Conservation (phyloP, 2,113 vertebrate species). For the Trematomus loennbergii region DNA sequence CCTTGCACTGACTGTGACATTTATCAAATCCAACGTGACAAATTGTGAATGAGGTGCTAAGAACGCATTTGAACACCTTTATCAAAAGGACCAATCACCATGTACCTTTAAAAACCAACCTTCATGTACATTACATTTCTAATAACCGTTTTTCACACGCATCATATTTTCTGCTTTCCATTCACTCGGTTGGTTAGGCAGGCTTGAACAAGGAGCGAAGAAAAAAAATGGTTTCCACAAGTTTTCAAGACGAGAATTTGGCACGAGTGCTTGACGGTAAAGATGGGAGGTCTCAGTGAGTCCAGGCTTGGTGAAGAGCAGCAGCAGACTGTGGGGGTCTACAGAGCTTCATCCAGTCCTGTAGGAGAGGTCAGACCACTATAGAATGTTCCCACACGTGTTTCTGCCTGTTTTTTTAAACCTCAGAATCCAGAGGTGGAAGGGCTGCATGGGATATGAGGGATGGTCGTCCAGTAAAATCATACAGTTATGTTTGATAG, state of each 20-base stretch:
- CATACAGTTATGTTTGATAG: neutral
- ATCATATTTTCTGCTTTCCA: neutral
- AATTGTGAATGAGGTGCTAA: neutral
- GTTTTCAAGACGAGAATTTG: constrained; percentile 46
- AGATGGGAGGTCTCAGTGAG: constrained; percentile 6
- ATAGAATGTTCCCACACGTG: neutral
- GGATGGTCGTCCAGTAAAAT: neutral
- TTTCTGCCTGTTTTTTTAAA: neutral
- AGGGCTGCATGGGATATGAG: neutral
- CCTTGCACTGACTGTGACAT: neutral
- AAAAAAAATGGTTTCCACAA: constrained; percentile 1
- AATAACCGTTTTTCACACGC: neutral
- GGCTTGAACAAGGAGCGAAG: constrained; percentile 20
- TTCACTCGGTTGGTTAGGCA: neutral
- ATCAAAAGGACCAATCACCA: neutral
- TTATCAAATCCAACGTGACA: neutral
- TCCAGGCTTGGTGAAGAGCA: constrained; percentile 51
- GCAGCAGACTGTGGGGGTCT: constrained; percentile 41
- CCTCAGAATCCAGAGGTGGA: constrained; percentile 20
- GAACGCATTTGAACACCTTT: neutral
- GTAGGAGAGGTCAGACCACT: constrained; percentile 14
- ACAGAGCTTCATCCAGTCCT: constrained; percentile 32
- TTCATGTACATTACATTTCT: neutral
- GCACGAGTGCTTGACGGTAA: constrained; percentile 27
- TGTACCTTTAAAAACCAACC: neutral